Percentiles rank a stretch among this genome's conserved stretches.
Conservation (phyloP, 2,797 vertebrate species). For the Prionace glauca region DNA sequence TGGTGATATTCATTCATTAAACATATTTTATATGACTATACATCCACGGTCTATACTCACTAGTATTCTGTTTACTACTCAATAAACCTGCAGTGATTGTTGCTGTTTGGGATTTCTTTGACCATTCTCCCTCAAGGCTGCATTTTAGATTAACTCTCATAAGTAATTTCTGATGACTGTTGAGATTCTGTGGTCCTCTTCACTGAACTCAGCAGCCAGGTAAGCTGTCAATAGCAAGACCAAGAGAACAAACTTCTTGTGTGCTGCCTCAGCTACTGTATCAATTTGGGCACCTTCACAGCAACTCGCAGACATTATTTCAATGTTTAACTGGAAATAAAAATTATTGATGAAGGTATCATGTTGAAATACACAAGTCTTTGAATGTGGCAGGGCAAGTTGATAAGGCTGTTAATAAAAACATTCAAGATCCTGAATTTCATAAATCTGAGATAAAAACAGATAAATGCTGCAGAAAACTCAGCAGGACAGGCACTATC, state of each 20-base stretch:
- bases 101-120: not conserved
- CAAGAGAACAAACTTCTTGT: not conserved
- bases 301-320: not conserved
- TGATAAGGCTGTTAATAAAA: not conserved
- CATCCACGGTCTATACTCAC: too few species aligned
- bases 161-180: too few species aligned
- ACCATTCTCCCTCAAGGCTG: not conserved
- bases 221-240: not conserved
- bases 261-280: not conserved
- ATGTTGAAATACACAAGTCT: not conserved
- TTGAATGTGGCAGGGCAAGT: not conserved
- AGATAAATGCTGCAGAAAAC: too few species aligned
- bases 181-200: not conserved
- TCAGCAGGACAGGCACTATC: too few species aligned
- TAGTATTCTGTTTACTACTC: not conserved
- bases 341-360: not conserved
- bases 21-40: not conserved
- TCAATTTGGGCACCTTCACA: not conserved
- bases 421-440: not conserved
- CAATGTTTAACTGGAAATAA: not conserved
- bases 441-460: not conserved
- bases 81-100: constrained; percentile 1
- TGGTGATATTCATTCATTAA: not conserved
- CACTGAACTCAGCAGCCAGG: not conserved
- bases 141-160: not conserved